Base-by-base conservation (phyloP, 1,140 invertebrate genomes). In the Schlechtendalia chinensis region DNA sequence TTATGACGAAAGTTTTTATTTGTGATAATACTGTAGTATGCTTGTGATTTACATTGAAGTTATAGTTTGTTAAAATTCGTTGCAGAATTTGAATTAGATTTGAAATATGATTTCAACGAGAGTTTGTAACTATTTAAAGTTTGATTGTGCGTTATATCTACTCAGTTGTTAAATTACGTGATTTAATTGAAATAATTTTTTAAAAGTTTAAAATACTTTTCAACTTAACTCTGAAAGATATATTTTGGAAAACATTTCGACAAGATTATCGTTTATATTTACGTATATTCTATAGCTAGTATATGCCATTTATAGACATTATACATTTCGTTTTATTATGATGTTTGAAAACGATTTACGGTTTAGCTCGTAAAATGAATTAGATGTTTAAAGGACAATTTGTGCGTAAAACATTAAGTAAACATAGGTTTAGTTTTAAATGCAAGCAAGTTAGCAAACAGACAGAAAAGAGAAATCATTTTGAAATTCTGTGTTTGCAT, bases 401-500 rank as follows among this genome's bases (percentile, higher is more conserved):
- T 74, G 47, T 56, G 27, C 17, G n/a, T 56, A 54, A 53, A 74
- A 74, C 16, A 74, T 16, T 22, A 19, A 56, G 27, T 29, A 74
- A n/a, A 74, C 47, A 74, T n/a, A n/a, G 24, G 24, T 74, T 29
- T 56, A 27, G 50, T 56, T 74, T 74, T 56, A 74, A 74, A 74
- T 74, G 71, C 71, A 74, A 39, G 71, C n/a, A 56, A 74, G 39
- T 69, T 22, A 12, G 54, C 32, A 58, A 75, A 75, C 72, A 69
- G 47, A 45, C 19, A 39, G 65, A 69, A 47, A 69, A 14, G 39
- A 69, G 14, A 69, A 59, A 59, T 79, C 74, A 29, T 79, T 79
- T 79, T 59, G 32, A 79, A 79, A 79, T 79, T 17, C 39, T 79
- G 56, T 75, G 72, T 75, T 75, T 58, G 74, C 74, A 79, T 61